Evolutionary conservation across 2,113 vertebrate genomes (phyloP).

Genomic region (Psettodes erumei): DNA sequence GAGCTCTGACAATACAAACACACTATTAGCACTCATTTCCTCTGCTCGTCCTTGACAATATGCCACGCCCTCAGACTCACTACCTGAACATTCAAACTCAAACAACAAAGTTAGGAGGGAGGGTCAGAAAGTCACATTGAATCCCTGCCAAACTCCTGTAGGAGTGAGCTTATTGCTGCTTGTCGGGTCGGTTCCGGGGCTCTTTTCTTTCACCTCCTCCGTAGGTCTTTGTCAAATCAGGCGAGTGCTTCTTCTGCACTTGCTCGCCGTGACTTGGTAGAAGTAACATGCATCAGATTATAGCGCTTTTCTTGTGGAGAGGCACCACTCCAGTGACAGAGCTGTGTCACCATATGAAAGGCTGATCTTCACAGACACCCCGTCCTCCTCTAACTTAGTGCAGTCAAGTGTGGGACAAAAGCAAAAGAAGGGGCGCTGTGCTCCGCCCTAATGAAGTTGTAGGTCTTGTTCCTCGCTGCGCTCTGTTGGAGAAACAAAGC

Average conservation of each 20-base stretch:
- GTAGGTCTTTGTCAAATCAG: slow-evolving; percentile 22
- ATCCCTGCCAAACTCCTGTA: slow-evolving; percentile 51
- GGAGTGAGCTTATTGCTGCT: slow-evolving; percentile 49
- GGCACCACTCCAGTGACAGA: slow-evolving; percentile 12
- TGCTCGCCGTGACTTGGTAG: slow-evolving; percentile 6
- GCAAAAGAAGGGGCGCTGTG: slow-evolving; percentile 43
- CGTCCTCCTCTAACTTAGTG: slow-evolving; percentile 24
- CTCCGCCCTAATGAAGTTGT: slow-evolving; percentile 77
- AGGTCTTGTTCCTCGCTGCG: slow-evolving; percentile 73
- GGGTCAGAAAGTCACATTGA: slow-evolving; percentile 23
- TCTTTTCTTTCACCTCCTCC: slow-evolving; percentile 4
- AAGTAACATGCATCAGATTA: slow-evolving; percentile 47
- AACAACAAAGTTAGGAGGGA: slow-evolving; percentile 23
- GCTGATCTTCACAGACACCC: slow-evolving; percentile 31
- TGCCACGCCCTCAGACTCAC: slow-evolving; percentile 20
- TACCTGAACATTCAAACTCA: slow-evolving; percentile 44
- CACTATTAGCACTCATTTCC: slow-evolving; percentile 59
- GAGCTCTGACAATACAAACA: slow-evolving; percentile 67
- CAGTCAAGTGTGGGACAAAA: slow-evolving; percentile 67
- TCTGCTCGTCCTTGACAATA: slow-evolving; percentile 63
- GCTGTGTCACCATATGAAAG: slow-evolving; percentile 26
- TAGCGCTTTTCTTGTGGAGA: slow-evolving; percentile 24
- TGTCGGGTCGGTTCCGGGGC: slow-evolving; percentile 44
- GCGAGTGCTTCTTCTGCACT: slow-evolving; percentile 10
- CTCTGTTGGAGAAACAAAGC: slow-evolving; percentile 79